These are phyloP conservation scores for Leptinotarsa defecta DNA, from an alignment of 1,140 invertebrate genomes.

Conservation along the genomic window DNA sequence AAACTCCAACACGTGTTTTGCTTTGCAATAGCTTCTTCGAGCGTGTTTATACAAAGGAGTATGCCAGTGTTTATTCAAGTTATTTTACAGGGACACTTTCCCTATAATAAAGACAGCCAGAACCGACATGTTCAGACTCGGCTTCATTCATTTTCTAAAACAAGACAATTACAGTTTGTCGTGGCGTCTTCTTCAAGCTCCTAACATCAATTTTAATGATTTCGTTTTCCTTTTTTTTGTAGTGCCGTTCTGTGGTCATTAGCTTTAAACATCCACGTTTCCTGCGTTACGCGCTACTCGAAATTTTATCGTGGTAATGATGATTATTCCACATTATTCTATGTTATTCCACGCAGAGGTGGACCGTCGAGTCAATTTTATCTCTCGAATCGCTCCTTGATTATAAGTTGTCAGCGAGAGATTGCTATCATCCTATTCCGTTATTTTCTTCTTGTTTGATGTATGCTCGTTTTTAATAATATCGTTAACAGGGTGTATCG, in stretches of 20 bases:
- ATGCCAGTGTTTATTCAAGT: too few relatives aligned
- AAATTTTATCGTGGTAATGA: conserved; percentile 4
- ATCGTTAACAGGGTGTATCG: too few relatives aligned
- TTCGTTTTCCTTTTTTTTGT: not conserved
- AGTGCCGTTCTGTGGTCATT: not conserved
- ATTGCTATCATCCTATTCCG: not conserved
- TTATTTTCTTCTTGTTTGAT: not conserved
- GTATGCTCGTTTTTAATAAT: not conserved
- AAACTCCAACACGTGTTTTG: too few relatives aligned
- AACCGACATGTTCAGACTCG: too few relatives aligned
- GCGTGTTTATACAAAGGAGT: too few relatives aligned
- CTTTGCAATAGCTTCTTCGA: too few relatives aligned
- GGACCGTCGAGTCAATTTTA: conserved; percentile 4
- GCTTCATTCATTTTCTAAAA: too few relatives aligned
- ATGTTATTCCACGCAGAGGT: not conserved
- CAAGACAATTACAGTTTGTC: not conserved
- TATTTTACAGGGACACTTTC: too few relatives aligned
- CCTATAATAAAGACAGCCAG: too few relatives aligned
- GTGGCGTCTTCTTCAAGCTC: not conserved
- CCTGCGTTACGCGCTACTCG: conserved; percentile 4
- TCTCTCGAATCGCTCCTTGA: not conserved
- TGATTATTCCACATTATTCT: conserved; percentile 6
- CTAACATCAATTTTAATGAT: conserved; percentile 1
- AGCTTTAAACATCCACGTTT: conserved; percentile 1
- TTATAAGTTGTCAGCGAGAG: not conserved